These are phyloP conservation scores for Yoshiicerus persimilis DNA, from an alignment of 1,140 invertebrate genomes.

Conservation along the genomic window DNA sequence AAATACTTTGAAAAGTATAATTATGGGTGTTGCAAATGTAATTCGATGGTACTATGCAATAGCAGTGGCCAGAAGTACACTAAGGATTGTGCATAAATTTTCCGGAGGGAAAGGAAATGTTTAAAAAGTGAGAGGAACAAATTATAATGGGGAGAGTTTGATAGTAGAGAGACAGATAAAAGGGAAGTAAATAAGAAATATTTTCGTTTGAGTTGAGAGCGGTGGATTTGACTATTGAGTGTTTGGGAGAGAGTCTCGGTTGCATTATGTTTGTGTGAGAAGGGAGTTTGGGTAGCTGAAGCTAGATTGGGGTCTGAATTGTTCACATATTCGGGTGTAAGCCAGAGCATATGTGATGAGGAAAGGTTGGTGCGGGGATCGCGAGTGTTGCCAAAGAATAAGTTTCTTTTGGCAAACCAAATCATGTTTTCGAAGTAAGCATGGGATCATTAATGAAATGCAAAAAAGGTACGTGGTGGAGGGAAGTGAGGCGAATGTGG, in stretches of 20 bases:
- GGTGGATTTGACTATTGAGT: too few species aligned
- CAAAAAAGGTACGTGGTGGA: slow-evolving; percentile 33
- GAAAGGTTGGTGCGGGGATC: background rate
- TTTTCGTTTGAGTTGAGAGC: too few species aligned
- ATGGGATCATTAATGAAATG: slow-evolving; percentile 39
- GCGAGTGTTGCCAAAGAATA: background rate
- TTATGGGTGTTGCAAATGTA: too few species aligned
- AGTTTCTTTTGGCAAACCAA: slow-evolving; percentile 31
- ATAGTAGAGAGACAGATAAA: too few species aligned
- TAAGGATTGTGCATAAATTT: too few species aligned
- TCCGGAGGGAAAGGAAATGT: too few species aligned
- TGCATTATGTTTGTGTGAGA: background rate
- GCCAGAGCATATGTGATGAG: background rate
- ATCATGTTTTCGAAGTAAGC: slow-evolving; percentile 35
- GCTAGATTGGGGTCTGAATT: background rate
- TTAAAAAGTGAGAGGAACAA: too few species aligned
- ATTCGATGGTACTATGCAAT: too few species aligned
- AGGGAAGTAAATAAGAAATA: too few species aligned
- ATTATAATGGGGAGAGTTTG: too few species aligned
- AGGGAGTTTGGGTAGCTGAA: background rate
- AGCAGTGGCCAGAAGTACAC: too few species aligned
- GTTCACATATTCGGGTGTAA: background rate
- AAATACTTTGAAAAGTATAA: too few species aligned
- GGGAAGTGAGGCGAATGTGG: slow-evolving; percentile 32
- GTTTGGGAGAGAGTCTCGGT: background rate